phyloP scores from a whole-genome alignment of 2,113 vertebrate species.

The Oophaga pumilio region DNA sequence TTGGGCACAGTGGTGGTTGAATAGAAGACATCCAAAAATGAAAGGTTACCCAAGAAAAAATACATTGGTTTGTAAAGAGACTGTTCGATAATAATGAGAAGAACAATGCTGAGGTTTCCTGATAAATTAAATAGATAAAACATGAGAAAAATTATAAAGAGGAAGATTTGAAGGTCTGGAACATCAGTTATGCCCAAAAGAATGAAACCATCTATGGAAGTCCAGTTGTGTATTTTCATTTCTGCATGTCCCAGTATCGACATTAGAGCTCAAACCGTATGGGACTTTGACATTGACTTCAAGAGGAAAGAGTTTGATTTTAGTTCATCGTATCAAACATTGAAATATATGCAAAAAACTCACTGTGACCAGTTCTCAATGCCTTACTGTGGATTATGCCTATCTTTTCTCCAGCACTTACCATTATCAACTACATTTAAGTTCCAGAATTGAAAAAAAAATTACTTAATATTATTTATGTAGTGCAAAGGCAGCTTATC shows the following conservation, averaged over 20 bases:
- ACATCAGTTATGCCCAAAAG: constrained; percentile 43
- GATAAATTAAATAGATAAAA: constrained; percentile 37
- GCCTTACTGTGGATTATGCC: neutral
- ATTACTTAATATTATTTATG: too few species aligned
- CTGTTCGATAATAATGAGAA: constrained; percentile 13
- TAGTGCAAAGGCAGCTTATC: neutral
- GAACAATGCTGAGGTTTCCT: constrained; percentile 37
- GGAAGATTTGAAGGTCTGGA: constrained; percentile 1
- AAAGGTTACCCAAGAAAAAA: constrained; percentile 47
- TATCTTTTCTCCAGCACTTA: neutral
- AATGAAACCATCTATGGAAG: constrained; percentile 28
- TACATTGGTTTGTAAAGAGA: constrained; percentile 45
- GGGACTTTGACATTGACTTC: too few species aligned
- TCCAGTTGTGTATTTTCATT: constrained; percentile 10
- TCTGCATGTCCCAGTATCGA: neutral
- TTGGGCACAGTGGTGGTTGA: constrained; percentile 48
- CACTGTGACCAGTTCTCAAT: neutral
- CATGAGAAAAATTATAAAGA: constrained; percentile 25
- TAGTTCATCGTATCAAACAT: too few species aligned
- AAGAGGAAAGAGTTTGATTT: too few species aligned
- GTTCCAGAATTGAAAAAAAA: too few species aligned
- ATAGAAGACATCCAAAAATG: constrained; percentile 41
- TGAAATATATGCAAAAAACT: neutral
- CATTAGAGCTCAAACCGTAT: too few species aligned
- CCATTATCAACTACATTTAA: too few species aligned